Evolutionary conservation across 2,888 invertebrate species (phyloP), one percentile per base, ranked within the genome.

Genomic region (Nasonovia ribisnigri): DNA sequence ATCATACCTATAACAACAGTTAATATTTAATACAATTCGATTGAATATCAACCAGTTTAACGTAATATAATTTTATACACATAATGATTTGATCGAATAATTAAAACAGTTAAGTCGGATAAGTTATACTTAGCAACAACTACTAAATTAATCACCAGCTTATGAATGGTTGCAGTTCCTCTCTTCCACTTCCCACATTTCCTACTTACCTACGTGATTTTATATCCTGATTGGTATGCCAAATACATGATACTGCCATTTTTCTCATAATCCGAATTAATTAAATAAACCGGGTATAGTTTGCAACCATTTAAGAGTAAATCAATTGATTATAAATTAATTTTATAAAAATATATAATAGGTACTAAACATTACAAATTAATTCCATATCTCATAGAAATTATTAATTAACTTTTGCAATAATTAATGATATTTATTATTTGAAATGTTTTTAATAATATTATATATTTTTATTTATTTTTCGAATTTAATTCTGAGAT

Each of bases 101-200:
- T 67, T 67, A n/a, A 67, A 90, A 48, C 48, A 26, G 46, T 67
- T 42, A 67, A 48, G 8, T 26, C 26, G 48, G n/a, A 3, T 60
- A 42, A 48, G 13, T 57, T 60, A 26, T 54, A 42, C 42, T 13
- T n/a, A 77, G 24, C 26, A 77, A 77, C n/a, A 13, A 51, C 51
- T 48, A 43, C 43, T 86, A 43, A 86, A 84, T 57, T 46, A 91
- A 91, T 43, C 84, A n/a, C 84, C 5, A 24, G 11, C 57, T 57
- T 90, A 77, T 54, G 11, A 84, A 57, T 36, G 43, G 11, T 43
- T 51, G n/a, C n/a, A 29, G 29, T 43, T 10, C 51, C 84, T 42
- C 88, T 42, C 42, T 54, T 88, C 88, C 26, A 54, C 91, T 91
- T 91, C 84, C 84, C 86, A 87, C 86, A 87, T 92, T 92, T 86